Evolutionary conservation across 2,797 vertebrate species (phyloP).

Genomic region (Pantherophis vulpinus): DNA sequence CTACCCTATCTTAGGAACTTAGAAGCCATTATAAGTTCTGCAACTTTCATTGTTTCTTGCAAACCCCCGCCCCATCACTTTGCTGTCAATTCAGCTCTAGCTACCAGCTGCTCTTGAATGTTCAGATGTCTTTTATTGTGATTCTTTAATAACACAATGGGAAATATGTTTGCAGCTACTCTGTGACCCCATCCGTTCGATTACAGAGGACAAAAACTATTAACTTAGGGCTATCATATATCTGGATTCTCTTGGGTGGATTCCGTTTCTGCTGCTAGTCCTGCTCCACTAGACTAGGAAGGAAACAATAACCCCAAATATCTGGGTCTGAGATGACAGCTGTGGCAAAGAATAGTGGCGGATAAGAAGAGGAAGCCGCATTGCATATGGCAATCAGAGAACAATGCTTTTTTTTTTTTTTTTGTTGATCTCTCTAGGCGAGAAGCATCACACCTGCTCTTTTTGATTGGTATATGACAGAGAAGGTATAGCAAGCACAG

Average conservation of each 20-base stretch:
- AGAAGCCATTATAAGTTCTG: conserved; percentile 42
- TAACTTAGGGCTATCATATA: background rate
- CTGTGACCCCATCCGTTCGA: background rate
- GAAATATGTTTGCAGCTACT: background rate
- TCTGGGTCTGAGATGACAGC: background rate
- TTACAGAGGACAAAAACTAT: background rate
- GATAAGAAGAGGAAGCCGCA: background rate
- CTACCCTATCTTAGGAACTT: conserved; percentile 42
- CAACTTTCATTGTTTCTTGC: conserved; percentile 26
- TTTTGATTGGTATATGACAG: background rate
- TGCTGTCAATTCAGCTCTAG: conserved; percentile 28
- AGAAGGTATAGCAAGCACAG: background rate
- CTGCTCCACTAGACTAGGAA: background rate
- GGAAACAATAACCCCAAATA: background rate
- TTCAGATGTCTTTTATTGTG: background rate
- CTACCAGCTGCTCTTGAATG: conserved; percentile 24
- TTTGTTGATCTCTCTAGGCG: background rate
- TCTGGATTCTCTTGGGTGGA: background rate
- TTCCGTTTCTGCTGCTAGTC: background rate
- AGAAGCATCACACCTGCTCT: background rate
- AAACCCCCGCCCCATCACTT: conserved; percentile 28
- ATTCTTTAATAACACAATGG: background rate
- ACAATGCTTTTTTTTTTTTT: background rate
- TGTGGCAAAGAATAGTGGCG: background rate
- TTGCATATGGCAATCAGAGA: background rate